Percentiles rank a stretch among this genome's conserved stretches.
Conservation (phyloP, 2,888 invertebrate species). For the Drosophila austrosaltans region DNA sequence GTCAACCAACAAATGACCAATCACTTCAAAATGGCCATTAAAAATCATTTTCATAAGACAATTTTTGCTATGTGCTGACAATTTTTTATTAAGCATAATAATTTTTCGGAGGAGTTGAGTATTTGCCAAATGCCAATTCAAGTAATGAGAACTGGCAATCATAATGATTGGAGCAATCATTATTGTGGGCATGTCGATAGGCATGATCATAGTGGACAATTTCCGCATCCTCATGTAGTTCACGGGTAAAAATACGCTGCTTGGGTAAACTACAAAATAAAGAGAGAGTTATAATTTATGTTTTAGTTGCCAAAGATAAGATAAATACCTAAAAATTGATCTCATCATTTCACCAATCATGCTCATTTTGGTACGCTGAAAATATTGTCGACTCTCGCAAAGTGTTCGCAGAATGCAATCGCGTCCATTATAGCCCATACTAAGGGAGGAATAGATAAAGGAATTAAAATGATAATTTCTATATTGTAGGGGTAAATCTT, state of each 20-base stretch:
- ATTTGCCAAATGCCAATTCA: slow-evolving; percentile 88
- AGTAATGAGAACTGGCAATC: slow-evolving; percentile 89
- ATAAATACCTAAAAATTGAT: slow-evolving; percentile 87
- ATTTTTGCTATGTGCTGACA: slow-evolving; percentile 35
- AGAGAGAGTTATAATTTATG: no score
- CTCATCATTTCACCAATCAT: slow-evolving; percentile 89
- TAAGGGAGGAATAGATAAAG: slow-evolving; percentile 73
- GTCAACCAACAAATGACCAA: slow-evolving; percentile 12
- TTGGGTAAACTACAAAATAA: slow-evolving; percentile 86
- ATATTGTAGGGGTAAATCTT: no score
- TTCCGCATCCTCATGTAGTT: slow-evolving; percentile 88
- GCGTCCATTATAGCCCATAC: slow-evolving; percentile 91
- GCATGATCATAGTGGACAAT: slow-evolving; percentile 88
- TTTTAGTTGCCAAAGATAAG: no score
- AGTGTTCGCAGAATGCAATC: slow-evolving; percentile 89
- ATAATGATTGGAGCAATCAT: slow-evolving; percentile 85
- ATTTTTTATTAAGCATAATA: slow-evolving; percentile 68
- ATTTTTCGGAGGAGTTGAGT: slow-evolving; percentile 75
- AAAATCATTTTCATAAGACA: slow-evolving; percentile 55
- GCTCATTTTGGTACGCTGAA: slow-evolving; percentile 86
- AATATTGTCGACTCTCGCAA: slow-evolving; percentile 89
- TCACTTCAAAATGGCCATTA: slow-evolving; percentile 38
- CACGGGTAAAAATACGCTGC: slow-evolving; percentile 86
- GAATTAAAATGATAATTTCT: no score
- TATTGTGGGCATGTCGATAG: slow-evolving; percentile 84